Evolutionary conservation across 37 sponge, comb jelly and placozoan genomes (phyloP).

Genomic region (Ianthella basta): DNA sequence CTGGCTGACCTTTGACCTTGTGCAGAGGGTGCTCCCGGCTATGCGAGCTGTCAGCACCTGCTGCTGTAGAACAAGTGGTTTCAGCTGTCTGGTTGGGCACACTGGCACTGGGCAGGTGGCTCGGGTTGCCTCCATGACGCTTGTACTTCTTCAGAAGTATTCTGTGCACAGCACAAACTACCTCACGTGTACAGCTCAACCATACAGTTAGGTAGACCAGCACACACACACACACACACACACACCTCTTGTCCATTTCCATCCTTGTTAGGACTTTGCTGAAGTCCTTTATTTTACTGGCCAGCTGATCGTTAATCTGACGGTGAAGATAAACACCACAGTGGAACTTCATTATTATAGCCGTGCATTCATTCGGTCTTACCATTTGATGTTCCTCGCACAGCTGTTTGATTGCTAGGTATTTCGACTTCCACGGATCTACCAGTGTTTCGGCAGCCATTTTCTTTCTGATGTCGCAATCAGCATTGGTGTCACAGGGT

Average conservation of each 20-base stretch:
- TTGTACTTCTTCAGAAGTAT: constrained; percentile 46
- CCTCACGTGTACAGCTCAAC: too few relatives aligned
- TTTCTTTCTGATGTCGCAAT: neutral
- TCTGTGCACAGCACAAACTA: neutral
- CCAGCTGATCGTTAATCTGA: constrained; percentile 62
- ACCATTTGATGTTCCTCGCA: constrained; percentile 76
- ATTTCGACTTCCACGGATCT: constrained; percentile 53
- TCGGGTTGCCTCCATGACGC: constrained; percentile 27
- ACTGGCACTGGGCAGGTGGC: neutral
- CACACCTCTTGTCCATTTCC: constrained; percentile 66
- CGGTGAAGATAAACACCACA: neutral
- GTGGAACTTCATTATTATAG: neutral
- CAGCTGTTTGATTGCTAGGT: constrained; percentile 48
- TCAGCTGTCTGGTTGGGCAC: neutral
- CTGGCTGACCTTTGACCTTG: too few relatives aligned
- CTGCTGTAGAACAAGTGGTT: neutral
- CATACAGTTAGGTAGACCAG: neutral
- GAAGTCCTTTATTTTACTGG: constrained; percentile 38
- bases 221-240: neutral
- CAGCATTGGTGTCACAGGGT: too few relatives aligned
- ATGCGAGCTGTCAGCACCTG: neutral
- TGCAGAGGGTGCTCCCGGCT: too few relatives aligned
- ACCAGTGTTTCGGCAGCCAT: neutral
- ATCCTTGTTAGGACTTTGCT: constrained; percentile 41
- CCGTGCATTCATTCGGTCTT: neutral